Conservation (phyloP, 2,113 vertebrate species). For the Bambusicola thoracicus region DNA sequence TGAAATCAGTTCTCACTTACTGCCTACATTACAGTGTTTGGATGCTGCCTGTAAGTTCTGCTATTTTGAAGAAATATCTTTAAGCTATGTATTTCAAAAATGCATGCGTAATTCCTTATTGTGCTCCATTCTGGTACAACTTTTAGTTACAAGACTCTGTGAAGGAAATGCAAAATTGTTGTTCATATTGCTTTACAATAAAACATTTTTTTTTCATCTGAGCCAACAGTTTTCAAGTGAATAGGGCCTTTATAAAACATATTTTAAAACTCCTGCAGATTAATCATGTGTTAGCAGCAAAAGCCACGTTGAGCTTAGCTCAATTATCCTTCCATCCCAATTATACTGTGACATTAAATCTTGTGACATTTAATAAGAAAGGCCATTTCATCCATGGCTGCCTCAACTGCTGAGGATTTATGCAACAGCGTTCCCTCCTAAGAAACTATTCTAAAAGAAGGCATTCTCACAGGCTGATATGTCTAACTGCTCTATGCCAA, state of each 20-base stretch:
- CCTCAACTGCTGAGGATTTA: constrained; percentile 73
- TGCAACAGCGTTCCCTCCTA: constrained; percentile 62
- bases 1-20: neutral
- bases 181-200: constrained; percentile 22
- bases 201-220: constrained; percentile 54
- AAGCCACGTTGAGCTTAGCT: constrained; percentile 73
- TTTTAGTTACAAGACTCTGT: constrained; percentile 55
- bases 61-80: neutral
- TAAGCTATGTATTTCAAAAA: neutral
- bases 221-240: constrained; percentile 72
- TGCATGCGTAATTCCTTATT: constrained; percentile 32
- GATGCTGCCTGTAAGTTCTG: neutral
- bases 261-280: constrained; percentile 75
- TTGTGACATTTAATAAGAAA: constrained; percentile 84
- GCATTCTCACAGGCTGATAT: constrained; percentile 61
- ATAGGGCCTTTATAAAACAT: constrained; percentile 62
- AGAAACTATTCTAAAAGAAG: constrained; percentile 59
- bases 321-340: constrained; percentile 82
- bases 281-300: constrained; percentile 75
- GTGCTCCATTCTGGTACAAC: neutral
- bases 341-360: constrained; percentile 83
- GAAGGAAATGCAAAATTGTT: constrained; percentile 46
- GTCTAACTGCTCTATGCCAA: constrained; percentile 68
- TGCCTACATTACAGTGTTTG: neutral
- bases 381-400: constrained; percentile 83